phyloP scores from a whole-genome alignment of 2,888 invertebrate species.

The Dione vanillae region DNA sequence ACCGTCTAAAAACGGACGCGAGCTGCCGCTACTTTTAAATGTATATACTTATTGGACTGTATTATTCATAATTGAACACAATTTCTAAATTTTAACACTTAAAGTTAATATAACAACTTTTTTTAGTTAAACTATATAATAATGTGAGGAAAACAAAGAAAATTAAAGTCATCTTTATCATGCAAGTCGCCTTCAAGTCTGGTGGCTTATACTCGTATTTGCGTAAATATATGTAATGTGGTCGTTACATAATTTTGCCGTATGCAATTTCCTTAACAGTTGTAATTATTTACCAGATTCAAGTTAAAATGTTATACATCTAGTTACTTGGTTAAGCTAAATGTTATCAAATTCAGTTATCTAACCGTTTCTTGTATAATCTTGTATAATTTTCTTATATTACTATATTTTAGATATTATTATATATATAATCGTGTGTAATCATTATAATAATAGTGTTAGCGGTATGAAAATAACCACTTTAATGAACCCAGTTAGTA shows the following conservation, averaged over 20 bases:
- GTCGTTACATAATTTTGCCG: slow-evolving; percentile 39
- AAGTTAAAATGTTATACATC: slow-evolving; percentile 19
- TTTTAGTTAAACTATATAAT: slow-evolving; percentile 14
- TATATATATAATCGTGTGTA: neutral
- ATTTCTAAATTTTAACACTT: too few species aligned
- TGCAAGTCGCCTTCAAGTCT: slow-evolving; percentile 42
- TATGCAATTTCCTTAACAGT: slow-evolving; percentile 29
- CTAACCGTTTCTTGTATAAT: slow-evolving; percentile 25
- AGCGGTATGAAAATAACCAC: neutral
- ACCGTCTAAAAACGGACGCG: too few species aligned
- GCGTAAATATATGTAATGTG: slow-evolving; percentile 37
- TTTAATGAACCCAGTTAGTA: neutral
- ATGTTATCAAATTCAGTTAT: slow-evolving; percentile 21
- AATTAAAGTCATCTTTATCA: slow-evolving; percentile 37
- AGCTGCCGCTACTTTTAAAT: neutral
- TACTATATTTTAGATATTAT: slow-evolving; percentile 6
- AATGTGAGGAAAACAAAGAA: slow-evolving; percentile 32
- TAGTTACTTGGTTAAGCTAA: slow-evolving; percentile 13
- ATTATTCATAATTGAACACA: too few species aligned
- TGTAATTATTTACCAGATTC: slow-evolving; percentile 24
- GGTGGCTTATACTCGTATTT: slow-evolving; percentile 23
- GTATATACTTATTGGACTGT: too few species aligned
- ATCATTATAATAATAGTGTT: neutral
- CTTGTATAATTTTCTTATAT: too few species aligned
- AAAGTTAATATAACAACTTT: too few species aligned